These are phyloP conservation scores for Struthidea cinerea DNA, from an alignment of 2,113 vertebrate genomes.

Conservation along the genomic window DNA sequence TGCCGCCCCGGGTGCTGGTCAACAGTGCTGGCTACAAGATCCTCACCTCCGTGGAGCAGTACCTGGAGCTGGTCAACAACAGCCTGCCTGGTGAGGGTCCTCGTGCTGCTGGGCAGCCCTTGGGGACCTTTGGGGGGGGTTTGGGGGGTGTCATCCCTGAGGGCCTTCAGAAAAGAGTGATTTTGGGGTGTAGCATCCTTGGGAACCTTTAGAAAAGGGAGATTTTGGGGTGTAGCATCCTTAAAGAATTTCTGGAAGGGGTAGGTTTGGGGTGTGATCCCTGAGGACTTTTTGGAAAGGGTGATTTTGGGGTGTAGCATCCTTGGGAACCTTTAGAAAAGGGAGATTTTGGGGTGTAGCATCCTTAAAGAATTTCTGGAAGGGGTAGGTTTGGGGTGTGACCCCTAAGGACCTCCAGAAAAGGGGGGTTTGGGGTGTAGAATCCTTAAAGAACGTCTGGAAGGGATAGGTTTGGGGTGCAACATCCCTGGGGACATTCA, in stretches of 20 bases:
- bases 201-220: rapidly evolving
- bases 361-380: background rate
- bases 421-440: too few relatives aligned
- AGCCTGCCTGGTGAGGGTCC: conserved; percentile 84
- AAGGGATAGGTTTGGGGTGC: rapidly evolving
- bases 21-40: conserved; percentile 90
- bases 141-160: background rate
- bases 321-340: rapidly evolving
- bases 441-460: too few relatives aligned
- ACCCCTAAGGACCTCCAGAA: rapidly evolving
- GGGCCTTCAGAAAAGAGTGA: rapidly evolving
- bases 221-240: background rate
- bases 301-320: rapidly evolving
- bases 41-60: conserved; percentile 88
- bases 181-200: background rate
- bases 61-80: conserved; percentile 83
- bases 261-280: too few relatives aligned
- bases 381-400: rapidly evolving
- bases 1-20: conserved; percentile 79
- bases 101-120: background rate
- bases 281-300: rapidly evolving
- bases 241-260: too few relatives aligned
- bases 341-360: background rate
- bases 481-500: rapidly evolving
- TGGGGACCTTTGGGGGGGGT: background rate